A percentile compares a stretch with the other conserved stretches of the same genome.
Conservation (phyloP, 2,113 vertebrate species). For the Thalassoma bifasciatum region DNA sequence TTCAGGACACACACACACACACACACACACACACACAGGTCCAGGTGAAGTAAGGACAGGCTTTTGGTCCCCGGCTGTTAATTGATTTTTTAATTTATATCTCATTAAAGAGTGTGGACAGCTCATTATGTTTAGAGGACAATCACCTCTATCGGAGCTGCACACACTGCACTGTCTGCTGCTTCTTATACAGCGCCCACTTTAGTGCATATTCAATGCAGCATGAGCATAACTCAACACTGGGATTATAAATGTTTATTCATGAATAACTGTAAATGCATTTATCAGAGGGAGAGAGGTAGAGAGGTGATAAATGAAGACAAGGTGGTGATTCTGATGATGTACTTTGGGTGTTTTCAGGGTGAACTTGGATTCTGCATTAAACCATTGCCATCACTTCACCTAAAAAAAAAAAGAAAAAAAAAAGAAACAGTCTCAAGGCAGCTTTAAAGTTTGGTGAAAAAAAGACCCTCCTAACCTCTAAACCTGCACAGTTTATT, state of each 20-base stretch:
- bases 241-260: neutral
- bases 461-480: too few relatives aligned
- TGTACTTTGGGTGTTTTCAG: too few relatives aligned
- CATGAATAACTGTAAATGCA: neutral
- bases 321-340: neutral
- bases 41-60: slow-evolving; percentile 11
- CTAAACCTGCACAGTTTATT: too few relatives aligned
- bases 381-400: too few relatives aligned
- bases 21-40: neutral
- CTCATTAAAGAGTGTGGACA: slow-evolving; percentile 6
- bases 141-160: neutral
- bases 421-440: too few relatives aligned
- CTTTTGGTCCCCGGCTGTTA: neutral
- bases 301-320: neutral
- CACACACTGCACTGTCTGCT: neutral
- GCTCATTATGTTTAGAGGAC: slow-evolving; percentile 6
- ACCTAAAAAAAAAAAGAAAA: too few relatives aligned
- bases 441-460: too few relatives aligned
- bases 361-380: too few relatives aligned
- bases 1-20: neutral
- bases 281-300: neutral
- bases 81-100: slow-evolving; percentile 44
- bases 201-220: neutral
- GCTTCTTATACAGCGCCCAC: neutral
- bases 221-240: neutral